Evolutionary conservation across 2,113 vertebrate species (phyloP).

Genomic region (Zosterops borbonicus): DNA sequence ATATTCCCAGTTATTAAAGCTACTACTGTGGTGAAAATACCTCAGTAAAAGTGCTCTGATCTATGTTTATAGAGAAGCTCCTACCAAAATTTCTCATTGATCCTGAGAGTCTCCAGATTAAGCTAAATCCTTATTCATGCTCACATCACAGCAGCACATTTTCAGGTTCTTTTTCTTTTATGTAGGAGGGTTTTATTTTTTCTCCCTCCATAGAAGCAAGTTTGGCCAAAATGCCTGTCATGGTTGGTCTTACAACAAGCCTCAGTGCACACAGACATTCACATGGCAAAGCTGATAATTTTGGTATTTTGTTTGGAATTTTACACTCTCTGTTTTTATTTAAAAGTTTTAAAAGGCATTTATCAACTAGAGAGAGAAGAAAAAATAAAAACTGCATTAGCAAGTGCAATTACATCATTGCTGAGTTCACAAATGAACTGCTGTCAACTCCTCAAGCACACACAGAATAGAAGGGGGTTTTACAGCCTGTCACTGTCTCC

Average conservation of each 20-base stretch:
- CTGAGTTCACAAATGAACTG: background rate
- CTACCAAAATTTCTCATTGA: background rate
- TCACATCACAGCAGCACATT: background rate
- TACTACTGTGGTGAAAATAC: background rate
- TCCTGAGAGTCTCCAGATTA: background rate
- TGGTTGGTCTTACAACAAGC: background rate
- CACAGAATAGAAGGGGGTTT: background rate
- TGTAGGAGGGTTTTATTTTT: rapidly evolving
- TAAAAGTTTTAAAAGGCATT: background rate
- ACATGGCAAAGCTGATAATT: background rate
- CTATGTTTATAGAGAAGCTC: background rate
- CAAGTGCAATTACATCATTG: background rate
- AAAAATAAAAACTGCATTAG: background rate
- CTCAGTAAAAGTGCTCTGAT: background rate
- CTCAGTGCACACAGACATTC: background rate
- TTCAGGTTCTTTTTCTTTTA: background rate
- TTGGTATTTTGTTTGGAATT: background rate
- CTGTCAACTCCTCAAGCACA: background rate
- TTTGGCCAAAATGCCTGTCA: background rate
- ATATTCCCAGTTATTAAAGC: background rate
- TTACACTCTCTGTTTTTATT: background rate
- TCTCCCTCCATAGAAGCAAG: background rate
- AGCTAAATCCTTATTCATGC: background rate
- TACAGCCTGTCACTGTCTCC: slow-evolving; percentile 14
- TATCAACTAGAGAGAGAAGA: background rate